Percentiles rank a stretch among this genome's conserved stretches.
phyloP scores from a whole-genome alignment of 2,113 vertebrate genomes.

The Motacilla alba region DNA sequence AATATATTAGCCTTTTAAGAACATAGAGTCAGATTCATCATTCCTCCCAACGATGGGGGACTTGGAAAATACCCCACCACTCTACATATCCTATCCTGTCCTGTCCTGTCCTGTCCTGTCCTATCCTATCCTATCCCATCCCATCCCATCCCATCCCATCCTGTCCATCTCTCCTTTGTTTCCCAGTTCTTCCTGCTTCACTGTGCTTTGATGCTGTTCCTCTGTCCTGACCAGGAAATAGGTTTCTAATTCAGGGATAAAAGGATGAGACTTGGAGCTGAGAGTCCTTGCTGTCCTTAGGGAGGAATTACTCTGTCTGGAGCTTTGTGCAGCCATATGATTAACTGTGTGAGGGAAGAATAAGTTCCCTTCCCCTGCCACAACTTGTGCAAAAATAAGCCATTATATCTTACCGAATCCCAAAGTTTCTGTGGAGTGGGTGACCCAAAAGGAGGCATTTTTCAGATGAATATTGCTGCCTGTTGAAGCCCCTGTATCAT shows the following conservation, averaged over 20 bases:
- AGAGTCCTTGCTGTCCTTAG: not conserved
- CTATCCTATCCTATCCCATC: too few relatives aligned
- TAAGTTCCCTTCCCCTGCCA: not conserved
- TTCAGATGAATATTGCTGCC: not conserved
- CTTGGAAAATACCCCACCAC: too few relatives aligned
- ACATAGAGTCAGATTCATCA: too few relatives aligned
- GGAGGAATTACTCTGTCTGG: not conserved
- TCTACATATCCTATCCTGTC: fast-evolving
- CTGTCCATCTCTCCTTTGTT: fast-evolving
- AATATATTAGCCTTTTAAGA: too few relatives aligned
- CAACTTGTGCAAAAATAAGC: not conserved
- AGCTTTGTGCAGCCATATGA: not conserved
- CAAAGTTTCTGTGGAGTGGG: not conserved
- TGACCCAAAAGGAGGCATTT: not conserved
- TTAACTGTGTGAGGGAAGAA: not conserved
- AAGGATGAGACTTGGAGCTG: not conserved
- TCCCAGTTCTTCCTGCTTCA: not conserved
- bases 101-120: not conserved
- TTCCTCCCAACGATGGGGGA: too few relatives aligned
- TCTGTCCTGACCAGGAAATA: not conserved
- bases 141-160: not conserved
- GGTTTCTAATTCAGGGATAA: not conserved
- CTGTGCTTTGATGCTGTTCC: not conserved
- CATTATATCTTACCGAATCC: not conserved
- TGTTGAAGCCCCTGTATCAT: not conserved